Evolutionary conservation across 2,888 invertebrate species (phyloP).

Genomic region (Sceliomorpha sp.): DNA sequence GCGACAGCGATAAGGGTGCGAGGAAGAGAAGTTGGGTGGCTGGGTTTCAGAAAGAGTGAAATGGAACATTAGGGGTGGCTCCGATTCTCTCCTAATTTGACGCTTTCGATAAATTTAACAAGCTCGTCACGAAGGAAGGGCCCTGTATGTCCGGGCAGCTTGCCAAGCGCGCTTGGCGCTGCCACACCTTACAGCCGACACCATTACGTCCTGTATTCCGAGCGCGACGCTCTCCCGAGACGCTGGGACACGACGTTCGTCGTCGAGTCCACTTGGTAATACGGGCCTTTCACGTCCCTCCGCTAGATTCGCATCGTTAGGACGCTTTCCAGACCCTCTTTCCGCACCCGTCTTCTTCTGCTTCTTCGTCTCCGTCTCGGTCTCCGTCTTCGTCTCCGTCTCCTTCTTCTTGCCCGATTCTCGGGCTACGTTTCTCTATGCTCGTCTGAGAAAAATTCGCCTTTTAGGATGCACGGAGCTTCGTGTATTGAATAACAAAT

Average conservation of each 20-base stretch:
- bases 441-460: constrained; percentile 55
- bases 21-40: constrained; percentile 41
- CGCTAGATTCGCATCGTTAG: constrained; percentile 71
- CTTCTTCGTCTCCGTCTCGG: constrained; percentile 29
- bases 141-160: constrained; percentile 74
- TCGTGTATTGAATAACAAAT: constrained; percentile 51
- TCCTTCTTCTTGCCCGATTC: constrained; percentile 26
- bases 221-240: constrained; percentile 67
- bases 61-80: constrained; percentile 47
- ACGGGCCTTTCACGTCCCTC: constrained; percentile 64
- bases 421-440: constrained; percentile 24
- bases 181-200: constrained; percentile 70
- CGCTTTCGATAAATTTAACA: constrained; percentile 80
- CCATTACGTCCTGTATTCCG: constrained; percentile 76
- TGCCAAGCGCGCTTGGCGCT: constrained; percentile 72
- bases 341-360: constrained; percentile 37
- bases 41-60: constrained; percentile 34
- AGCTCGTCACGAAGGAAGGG: constrained; percentile 77
- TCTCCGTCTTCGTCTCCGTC: constrained; percentile 49
- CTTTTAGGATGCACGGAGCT: constrained; percentile 52
- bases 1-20: constrained; percentile 14
- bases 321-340: constrained; percentile 65
- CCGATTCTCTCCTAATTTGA: constrained; percentile 77
- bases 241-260: constrained; percentile 66
- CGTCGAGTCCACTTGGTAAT: constrained; percentile 77